Base-by-base conservation (phyloP, 2,797 vertebrate genomes). In the Lagorchestes hirsutus region DNA sequence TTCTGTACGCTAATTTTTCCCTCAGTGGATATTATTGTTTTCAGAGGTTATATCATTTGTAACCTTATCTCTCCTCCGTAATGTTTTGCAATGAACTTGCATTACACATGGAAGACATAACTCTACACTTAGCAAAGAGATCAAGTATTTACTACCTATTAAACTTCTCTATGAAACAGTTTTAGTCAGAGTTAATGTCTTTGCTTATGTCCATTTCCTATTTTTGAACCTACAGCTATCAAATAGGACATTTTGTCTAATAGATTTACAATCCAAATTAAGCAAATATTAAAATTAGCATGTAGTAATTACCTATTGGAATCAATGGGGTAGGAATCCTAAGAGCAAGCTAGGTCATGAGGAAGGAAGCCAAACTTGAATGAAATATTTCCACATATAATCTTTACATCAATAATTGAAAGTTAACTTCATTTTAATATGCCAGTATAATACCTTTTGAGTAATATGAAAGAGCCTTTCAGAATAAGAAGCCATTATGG, bases 221-320 rank as follows among this genome's bases (percentile, higher is more conserved):
- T 74, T 82, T 67, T 46, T 82, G 22, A 82, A 40, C 18, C 67
- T 82, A 8, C 22, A n/a, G 74, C 52, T 90, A 93, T 97, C 58
- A 95, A 91, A 59, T 91, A 0, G 62, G 55, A 50, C 27, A 8
- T 56, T 87, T 95, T 90, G 57, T 50, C 50, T 54, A 46, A 16
- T 58, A 93, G 29, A 92, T 74, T 91, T 92, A 90, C 28, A 27
- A 93, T 95, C 92, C 52, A 90, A 93, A 93, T 59, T 55, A 87
- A 54, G 16, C 0, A 93, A 93, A 95, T 31, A 92, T 31, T 46
- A 92, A 94, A 56, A 5, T 92, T 55, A 22, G 18, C 31, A 91
- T 46, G 9, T n/a, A 74, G 18, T 40, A 82, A 40, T 82, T n/a
- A 82, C 18, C 18, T 40, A 2, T 82, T 18, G 28, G n/a, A 82